phyloP scores from a whole-genome alignment of 2,113 vertebrate genomes.

The Seriola quinqueradiata region DNA sequence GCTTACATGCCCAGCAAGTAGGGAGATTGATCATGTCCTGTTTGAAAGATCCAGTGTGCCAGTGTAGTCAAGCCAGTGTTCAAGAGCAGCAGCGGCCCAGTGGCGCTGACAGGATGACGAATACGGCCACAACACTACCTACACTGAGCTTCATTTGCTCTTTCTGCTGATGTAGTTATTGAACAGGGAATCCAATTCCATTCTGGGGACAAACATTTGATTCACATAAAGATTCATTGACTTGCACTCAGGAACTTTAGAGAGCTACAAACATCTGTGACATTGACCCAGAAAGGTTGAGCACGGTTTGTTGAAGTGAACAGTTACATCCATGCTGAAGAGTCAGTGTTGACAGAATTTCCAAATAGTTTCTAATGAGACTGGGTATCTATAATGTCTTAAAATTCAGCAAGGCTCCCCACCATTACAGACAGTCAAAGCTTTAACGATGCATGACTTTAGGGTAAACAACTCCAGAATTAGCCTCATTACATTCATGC shows the following conservation, averaged over 20 bases:
- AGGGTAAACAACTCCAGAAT: conserved; percentile 57
- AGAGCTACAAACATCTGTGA: conserved; percentile 23
- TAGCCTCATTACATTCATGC: conserved; percentile 55
- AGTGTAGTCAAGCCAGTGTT: conserved; percentile 43
- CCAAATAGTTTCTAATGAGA: conserved; percentile 18
- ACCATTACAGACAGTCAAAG: conserved; percentile 45
- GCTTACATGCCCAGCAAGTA: conserved; percentile 16
- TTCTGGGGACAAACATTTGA: conserved; percentile 59
- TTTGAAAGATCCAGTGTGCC: background rate
- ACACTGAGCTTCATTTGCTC: conserved; percentile 49
- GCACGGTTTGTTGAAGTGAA: conserved; percentile 1
- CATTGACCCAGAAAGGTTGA: background rate
- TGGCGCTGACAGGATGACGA: conserved; percentile 60
- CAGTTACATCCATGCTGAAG: background rate
- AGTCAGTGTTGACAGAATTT: background rate
- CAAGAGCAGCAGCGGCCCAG: conserved; percentile 44
- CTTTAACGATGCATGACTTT: conserved; percentile 58
- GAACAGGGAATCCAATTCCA: conserved; percentile 59
- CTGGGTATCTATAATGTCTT: conserved; percentile 22
- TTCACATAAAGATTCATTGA: conserved; percentile 49
- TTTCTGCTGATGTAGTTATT: conserved; percentile 63
- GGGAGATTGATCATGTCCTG: background rate
- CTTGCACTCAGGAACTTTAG: conserved; percentile 26
- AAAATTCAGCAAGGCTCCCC: conserved; percentile 30
- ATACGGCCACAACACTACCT: conserved; percentile 47